Conservation (phyloP, 2,113 vertebrate species). For the Willisornis vidua region DNA sequence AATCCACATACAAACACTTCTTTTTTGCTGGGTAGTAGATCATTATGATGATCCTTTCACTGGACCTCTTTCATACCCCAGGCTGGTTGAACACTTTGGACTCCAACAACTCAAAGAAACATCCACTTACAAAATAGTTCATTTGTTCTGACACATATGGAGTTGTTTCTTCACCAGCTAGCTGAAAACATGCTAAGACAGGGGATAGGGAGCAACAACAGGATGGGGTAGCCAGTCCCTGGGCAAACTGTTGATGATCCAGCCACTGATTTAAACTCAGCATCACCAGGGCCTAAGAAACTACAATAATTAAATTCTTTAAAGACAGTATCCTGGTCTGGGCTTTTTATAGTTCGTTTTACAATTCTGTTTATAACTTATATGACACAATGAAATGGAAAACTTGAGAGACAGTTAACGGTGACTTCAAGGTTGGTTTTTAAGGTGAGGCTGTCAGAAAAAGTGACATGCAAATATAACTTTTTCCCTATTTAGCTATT, state of each 20-base stretch:
- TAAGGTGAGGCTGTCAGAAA: background rate
- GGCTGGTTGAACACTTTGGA: background rate
- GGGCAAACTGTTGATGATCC: background rate
- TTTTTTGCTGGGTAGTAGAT: background rate
- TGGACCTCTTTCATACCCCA: background rate
- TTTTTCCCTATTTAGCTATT: background rate
- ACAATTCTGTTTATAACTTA: constrained; percentile 15
- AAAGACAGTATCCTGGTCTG: background rate
- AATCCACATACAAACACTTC: background rate
- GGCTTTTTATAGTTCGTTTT: background rate
- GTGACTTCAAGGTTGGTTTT: background rate
- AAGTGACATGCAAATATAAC: background rate
- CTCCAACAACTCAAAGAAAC: background rate
- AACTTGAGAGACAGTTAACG: background rate
- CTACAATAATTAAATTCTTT: background rate
- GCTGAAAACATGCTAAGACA: background rate
- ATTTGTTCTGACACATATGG: background rate
- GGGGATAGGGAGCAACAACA: background rate
- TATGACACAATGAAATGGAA: background rate
- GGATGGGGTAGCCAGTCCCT: background rate
- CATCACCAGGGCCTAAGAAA: background rate
- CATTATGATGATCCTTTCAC: background rate
- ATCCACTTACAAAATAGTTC: background rate
- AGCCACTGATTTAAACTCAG: background rate
- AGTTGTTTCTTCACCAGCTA: background rate